Conservation (phyloP, 2,797 vertebrate genomes). For the Tragelaphus eurycerus region DNA sequence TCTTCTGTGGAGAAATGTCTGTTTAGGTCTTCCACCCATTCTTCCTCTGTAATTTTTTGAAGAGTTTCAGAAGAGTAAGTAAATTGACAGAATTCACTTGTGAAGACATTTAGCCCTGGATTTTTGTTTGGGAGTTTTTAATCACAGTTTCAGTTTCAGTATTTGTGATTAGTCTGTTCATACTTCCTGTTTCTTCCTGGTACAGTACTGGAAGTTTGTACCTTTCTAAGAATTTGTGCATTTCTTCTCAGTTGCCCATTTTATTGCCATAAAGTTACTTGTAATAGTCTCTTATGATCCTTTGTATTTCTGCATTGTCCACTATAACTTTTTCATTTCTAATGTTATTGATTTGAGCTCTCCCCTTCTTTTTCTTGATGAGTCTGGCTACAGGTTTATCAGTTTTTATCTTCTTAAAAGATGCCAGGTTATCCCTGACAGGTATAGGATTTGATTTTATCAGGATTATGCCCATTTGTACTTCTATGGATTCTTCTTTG, state of each 20-base stretch:
- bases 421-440: not conserved
- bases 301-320: not conserved
- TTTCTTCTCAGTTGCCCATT: not conserved
- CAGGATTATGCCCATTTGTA: not conserved
- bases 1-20: not conserved
- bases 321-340: not conserved
- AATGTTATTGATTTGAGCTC: not conserved
- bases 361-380: not conserved
- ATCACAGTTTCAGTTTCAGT: not conserved
- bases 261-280: not conserved
- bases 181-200: not conserved
- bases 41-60: not conserved
- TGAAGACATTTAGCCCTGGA: not conserved
- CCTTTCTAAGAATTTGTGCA: not conserved
- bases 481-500: not conserved
- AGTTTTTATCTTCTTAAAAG: not conserved
- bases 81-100: not conserved
- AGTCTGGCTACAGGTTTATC: not conserved
- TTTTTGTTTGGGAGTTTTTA: not conserved
- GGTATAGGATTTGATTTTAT: not conserved
- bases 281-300: not conserved
- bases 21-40: not conserved
- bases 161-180: not conserved
- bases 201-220: not conserved
- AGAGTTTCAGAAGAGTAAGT: not conserved